Conservation (phyloP, 2,888 invertebrate genomes). For the Merodon equestris region DNA sequence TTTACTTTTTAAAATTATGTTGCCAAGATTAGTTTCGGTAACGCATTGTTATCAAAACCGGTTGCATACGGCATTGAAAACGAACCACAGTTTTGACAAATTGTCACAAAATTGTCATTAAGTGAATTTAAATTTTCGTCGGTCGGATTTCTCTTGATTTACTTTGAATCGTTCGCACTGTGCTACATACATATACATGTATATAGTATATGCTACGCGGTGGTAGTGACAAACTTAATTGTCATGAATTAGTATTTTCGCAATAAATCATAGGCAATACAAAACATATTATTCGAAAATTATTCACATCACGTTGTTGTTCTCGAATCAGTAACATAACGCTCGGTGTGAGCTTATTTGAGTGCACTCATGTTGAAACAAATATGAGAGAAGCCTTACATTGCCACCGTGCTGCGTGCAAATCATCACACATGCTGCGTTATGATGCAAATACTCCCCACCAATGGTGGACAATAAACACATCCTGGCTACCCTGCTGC, state of each 20-base stretch:
- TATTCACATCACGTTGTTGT: constrained; percentile 37
- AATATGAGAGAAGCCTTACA: constrained; percentile 48
- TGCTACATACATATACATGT: no score
- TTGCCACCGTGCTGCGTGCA: constrained; percentile 64
- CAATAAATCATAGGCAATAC: constrained; percentile 50
- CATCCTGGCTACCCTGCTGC: constrained; percentile 41
- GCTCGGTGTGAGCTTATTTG: constrained; percentile 49
- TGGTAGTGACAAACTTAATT: no score
- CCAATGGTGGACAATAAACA: constrained; percentile 57
- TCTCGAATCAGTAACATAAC: constrained; percentile 17
- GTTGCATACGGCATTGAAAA: no score
- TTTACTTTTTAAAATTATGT: no score
- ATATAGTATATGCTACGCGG: no score
- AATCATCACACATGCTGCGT: constrained; percentile 67
- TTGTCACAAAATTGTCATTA: no score
- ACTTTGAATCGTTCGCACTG: no score
- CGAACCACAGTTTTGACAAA: no score
- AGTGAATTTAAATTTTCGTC: no score
- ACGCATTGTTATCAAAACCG: no score
- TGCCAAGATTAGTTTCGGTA: no score
- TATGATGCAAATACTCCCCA: constrained; percentile 63
- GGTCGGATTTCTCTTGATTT: no score
- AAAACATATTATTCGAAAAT: constrained; percentile 30
- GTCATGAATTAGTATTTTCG: constrained; percentile 5
- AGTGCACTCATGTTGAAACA: constrained; percentile 58